A percentile compares a stretch with the other conserved stretches of the same genome.
These are phyloP conservation scores for Terrapene triunguis DNA, from an alignment of 2,113 vertebrate species.

Conservation along the genomic window DNA sequence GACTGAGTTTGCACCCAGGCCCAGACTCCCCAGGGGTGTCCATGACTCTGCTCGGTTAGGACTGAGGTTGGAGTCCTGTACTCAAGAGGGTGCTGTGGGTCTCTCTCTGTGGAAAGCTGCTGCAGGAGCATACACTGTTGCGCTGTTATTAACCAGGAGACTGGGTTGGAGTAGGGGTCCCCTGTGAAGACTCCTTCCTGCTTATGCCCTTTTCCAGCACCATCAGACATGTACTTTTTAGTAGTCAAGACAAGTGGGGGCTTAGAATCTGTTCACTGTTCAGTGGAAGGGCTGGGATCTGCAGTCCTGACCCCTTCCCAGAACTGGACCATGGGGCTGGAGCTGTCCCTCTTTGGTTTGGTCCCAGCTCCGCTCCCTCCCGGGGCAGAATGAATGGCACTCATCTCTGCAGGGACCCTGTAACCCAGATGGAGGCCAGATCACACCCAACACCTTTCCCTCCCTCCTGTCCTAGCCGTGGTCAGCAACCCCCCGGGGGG, in stretches of 20 bases:
- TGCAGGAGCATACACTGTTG: background rate
- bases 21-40: background rate
- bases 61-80: background rate
- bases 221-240: background rate
- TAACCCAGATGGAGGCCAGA: background rate
- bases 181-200: background rate
- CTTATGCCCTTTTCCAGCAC: background rate
- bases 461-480: background rate
- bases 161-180: background rate
- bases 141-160: background rate
- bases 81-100: background rate
- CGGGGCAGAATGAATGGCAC: background rate
- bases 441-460: background rate
- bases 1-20: background rate
- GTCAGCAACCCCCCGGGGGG: background rate
- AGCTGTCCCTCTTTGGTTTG: background rate
- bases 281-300: background rate
- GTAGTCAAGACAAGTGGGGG: background rate
- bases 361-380: background rate
- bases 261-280: background rate
- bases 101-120: background rate
- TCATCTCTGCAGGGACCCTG: background rate
- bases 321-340: background rate
- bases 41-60: background rate
- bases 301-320: background rate